These are phyloP conservation scores for Heliothis subflexa DNA, from an alignment of 1,140 invertebrate genomes.

Conservation along the genomic window DNA sequence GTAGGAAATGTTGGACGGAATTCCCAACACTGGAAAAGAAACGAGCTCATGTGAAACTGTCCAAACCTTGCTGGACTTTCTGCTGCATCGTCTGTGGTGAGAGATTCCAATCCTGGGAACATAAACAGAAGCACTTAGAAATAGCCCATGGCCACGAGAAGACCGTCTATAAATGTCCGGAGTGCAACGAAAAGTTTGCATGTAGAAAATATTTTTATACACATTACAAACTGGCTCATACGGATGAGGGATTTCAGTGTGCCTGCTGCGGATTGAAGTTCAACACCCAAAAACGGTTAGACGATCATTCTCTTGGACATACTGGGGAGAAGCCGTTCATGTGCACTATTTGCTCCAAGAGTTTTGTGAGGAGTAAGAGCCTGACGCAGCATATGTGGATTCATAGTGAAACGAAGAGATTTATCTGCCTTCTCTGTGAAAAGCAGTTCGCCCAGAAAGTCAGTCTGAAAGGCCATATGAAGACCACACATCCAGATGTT, in stretches of 20 bases:
- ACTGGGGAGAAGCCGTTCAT: conserved; percentile 73
- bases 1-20: conserved; percentile 74
- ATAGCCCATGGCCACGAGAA: conserved; percentile 63
- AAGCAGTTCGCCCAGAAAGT: conserved; percentile 86
- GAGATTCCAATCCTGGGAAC: conserved; percentile 73
- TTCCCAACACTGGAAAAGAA: conserved; percentile 66
- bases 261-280: conserved; percentile 72
- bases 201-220: conserved; percentile 67
- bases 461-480: conserved; percentile 74
- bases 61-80: conserved; percentile 72
- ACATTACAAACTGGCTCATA: conserved; percentile 72
- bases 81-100: conserved; percentile 70
- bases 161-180: conserved; percentile 67
- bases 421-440: conserved; percentile 82
- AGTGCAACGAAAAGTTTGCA: conserved; percentile 65
- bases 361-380: conserved; percentile 82
- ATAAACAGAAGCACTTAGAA: conserved; percentile 68
- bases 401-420: conserved; percentile 75
- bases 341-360: conserved; percentile 80
- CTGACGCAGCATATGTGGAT: conserved; percentile 85
- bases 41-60: conserved; percentile 63
- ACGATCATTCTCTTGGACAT: conserved; percentile 71
- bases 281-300: conserved; percentile 61
- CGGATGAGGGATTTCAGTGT: conserved; percentile 69
- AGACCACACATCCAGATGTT: conserved; percentile 69